Conservation (phyloP, 2,888 invertebrate genomes). For the Belgica antarctica region DNA sequence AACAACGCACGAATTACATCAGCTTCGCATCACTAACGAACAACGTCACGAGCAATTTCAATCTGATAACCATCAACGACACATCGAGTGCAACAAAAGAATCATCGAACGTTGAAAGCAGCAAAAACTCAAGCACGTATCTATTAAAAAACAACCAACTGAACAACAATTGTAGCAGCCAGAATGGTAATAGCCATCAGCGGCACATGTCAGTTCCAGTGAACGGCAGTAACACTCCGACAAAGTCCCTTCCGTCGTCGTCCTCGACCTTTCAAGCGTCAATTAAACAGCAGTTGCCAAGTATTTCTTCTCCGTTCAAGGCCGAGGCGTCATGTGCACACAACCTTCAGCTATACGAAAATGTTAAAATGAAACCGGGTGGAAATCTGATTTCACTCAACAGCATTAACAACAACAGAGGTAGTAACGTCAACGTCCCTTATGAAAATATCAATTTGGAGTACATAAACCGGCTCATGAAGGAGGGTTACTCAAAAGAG, state of each 20-base stretch:
- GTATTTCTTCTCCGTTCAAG: constrained; percentile 7
- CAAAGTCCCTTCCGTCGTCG: constrained; percentile 45
- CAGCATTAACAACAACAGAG: constrained; percentile 22
- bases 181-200: constrained; percentile 34
- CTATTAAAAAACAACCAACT: constrained; percentile 38
- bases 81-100: neutral
- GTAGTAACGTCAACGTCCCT: constrained; percentile 56
- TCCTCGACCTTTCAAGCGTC: constrained; percentile 45
- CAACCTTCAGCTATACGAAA: constrained; percentile 52
- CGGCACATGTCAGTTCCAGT: constrained; percentile 46
- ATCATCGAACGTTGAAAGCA: constrained; percentile 5
- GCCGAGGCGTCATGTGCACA: constrained; percentile 14
- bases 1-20: constrained; percentile 45
- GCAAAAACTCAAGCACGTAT: constrained; percentile 33
- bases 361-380: constrained; percentile 49
- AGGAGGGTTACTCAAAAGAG: constrained; percentile 87
- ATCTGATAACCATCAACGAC: constrained; percentile 33
- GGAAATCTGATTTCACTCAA: constrained; percentile 22
- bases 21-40: constrained; percentile 40
- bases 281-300: constrained; percentile 15
- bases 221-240: constrained; percentile 34
- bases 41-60: constrained; percentile 39
- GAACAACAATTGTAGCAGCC: constrained; percentile 33
- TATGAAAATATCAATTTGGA: constrained; percentile 91
- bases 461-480: constrained; percentile 82